phyloP scores from a whole-genome alignment of 1,140 invertebrate species.

The Carcinoscorpius rotundicauda region DNA sequence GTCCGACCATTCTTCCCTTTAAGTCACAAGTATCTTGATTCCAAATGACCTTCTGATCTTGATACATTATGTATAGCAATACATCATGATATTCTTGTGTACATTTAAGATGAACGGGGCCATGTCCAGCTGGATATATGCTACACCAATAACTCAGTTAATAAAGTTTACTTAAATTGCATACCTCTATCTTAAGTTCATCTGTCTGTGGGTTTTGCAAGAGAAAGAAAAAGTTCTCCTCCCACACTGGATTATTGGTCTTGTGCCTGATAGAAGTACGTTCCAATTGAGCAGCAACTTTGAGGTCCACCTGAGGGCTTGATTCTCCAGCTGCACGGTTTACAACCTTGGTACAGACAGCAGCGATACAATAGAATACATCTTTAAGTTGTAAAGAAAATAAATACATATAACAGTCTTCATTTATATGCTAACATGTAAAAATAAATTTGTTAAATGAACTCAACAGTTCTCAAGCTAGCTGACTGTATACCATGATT shows the following conservation, averaged over 20 bases:
- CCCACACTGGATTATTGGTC: slow-evolving; percentile 43
- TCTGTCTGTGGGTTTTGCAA: slow-evolving; percentile 79
- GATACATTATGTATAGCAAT: background rate
- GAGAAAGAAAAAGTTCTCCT: slow-evolving; percentile 74
- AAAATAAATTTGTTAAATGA: too few species aligned
- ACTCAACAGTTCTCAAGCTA: too few species aligned
- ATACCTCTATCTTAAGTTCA: slow-evolving; percentile 58
- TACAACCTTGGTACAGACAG: slow-evolving; percentile 6
- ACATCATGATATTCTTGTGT: background rate
- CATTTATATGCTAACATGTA: too few species aligned
- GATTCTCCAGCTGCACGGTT: slow-evolving; percentile 29
- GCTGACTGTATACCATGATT: too few species aligned
- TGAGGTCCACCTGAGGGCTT: slow-evolving; percentile 30
- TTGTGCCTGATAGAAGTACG: slow-evolving; percentile 28
- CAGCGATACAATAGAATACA: too few species aligned
- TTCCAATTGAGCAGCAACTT: slow-evolving; percentile 28
- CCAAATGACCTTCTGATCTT: too few species aligned
- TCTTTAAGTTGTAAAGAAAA: too few species aligned
- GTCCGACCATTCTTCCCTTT: too few species aligned
- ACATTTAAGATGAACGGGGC: background rate
- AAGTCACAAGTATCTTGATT: too few species aligned
- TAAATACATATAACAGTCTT: too few species aligned
- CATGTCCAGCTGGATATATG: background rate
- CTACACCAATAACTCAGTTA: background rate
- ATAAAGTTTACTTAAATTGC: background rate